A percentile compares a stretch with the other conserved stretches of the same genome.
Conservation (phyloP, 2,888 invertebrate genomes). For the Hypena proboscidalis region DNA sequence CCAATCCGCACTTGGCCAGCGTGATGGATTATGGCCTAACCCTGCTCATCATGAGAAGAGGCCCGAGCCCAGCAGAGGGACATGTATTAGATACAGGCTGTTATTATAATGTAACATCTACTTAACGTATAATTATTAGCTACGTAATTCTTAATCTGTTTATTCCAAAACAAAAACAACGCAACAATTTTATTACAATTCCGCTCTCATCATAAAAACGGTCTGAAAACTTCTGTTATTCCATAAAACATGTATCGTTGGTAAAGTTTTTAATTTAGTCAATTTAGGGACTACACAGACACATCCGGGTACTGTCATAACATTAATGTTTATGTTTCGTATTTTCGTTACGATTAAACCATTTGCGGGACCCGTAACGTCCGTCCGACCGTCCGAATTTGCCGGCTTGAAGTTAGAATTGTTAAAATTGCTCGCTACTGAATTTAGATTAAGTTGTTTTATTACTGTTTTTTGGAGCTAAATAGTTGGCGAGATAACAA, state of each 20-base stretch:
- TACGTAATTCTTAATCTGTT: too few species aligned
- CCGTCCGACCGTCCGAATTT: slow-evolving; percentile 17
- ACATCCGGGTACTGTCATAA: slow-evolving; percentile 25
- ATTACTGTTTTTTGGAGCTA: slow-evolving; percentile 5
- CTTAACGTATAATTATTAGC: too few species aligned
- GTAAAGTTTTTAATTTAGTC: slow-evolving; percentile 29
- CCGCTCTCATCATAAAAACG: neutral
- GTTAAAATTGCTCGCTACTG: slow-evolving; percentile 17
- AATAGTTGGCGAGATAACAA: too few species aligned
- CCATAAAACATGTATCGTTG: slow-evolving; percentile 10
- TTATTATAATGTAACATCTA: too few species aligned
- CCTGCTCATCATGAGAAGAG: too few species aligned
- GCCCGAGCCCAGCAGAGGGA: too few species aligned
- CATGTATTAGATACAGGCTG: too few species aligned
- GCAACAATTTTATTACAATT: neutral
- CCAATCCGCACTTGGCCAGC: too few species aligned
- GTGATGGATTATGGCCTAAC: too few species aligned
- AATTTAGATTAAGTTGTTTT: slow-evolving; percentile 13
- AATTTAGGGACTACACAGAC: slow-evolving; percentile 23
- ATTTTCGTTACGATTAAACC: slow-evolving; percentile 33
- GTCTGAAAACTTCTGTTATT: slow-evolving; percentile 6
- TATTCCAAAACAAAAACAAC: too few species aligned
- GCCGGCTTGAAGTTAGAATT: slow-evolving; percentile 11
- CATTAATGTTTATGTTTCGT: slow-evolving; percentile 35
- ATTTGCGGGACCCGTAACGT: slow-evolving; percentile 17